phyloP scores from a whole-genome alignment of 2,113 vertebrate genomes.

The Picathartes gymnocephalus region DNA sequence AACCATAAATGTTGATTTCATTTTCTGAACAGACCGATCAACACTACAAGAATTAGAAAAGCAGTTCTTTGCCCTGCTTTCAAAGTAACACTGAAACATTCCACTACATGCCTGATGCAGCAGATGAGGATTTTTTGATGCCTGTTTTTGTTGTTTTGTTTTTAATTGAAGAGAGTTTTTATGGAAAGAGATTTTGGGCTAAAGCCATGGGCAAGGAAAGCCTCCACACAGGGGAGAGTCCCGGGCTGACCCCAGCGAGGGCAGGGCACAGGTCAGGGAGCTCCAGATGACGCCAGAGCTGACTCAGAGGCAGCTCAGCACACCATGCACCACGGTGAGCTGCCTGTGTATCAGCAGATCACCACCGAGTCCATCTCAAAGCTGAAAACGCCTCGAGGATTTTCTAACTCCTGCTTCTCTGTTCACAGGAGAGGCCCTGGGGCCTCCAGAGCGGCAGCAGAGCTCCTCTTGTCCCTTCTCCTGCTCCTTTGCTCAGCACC shows the following conservation, averaged over 20 bases:
- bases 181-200: background rate
- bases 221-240: background rate
- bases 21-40: background rate
- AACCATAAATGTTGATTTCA: background rate
- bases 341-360: background rate
- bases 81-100: background rate
- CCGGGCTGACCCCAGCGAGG: accelerated
- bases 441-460: background rate
- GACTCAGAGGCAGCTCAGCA: background rate
- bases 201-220: background rate
- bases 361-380: background rate
- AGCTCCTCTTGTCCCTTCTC: background rate
- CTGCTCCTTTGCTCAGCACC: background rate
- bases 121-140: background rate
- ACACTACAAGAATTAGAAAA: background rate
- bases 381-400: background rate
- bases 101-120: background rate
- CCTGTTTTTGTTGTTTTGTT: background rate
- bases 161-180: background rate
- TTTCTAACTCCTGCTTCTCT: background rate
- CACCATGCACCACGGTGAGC: accelerated
- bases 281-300: background rate
- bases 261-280: background rate
- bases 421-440: background rate
- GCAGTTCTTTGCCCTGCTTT: background rate